Evolutionary conservation across 2,797 vertebrate species (phyloP), one percentile per base, ranked within the genome.

Genomic region (Liparis tanakae): DNA sequence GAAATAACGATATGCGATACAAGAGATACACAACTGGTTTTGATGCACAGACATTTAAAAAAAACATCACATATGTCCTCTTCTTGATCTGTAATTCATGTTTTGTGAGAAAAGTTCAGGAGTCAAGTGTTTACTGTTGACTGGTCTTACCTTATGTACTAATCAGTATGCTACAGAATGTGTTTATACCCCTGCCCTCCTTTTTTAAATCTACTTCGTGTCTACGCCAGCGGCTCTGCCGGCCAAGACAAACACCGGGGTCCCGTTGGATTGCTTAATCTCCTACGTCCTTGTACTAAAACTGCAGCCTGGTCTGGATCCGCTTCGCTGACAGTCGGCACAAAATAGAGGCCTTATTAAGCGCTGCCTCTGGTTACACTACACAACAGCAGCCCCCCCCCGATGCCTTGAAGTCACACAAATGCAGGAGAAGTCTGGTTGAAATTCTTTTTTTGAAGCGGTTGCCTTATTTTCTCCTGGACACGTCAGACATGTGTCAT

Each of bases 121-220:
- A 80, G 62, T 67, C 55, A 72, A 43, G 36, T 5, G 6, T 75
- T 81, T 60, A 60, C 50, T 74, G 57, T 70, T 72, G 10, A 14
- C 46, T 55, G 33, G 18, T 17, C 15, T 46, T 46, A 7, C 6
- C 15, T 7, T 17, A 17, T 58, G 44, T 3, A 30, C 25, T 30
- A 30, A 30, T 30, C 25, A 30, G 25, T 68, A 50, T 61, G 51
- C 33, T 48, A 9, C 39, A 57, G 17, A 44, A 30, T 66, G 33
- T 70, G 57, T 78, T 81, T 80, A 65, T 74, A 39, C 34, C 36
- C 5, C 50, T 44, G 58, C 57, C 73, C 46, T 25, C 46, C 25
- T 69, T 77, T 68, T 54, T 44, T 62, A 83, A 72, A 54, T 83
- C 74, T 81, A 78, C 57, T 79, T 55, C 63, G 60, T 61, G 48